phyloP scores from a whole-genome alignment of 2,797 vertebrate species.

The Toxotes lorentzi region DNA sequence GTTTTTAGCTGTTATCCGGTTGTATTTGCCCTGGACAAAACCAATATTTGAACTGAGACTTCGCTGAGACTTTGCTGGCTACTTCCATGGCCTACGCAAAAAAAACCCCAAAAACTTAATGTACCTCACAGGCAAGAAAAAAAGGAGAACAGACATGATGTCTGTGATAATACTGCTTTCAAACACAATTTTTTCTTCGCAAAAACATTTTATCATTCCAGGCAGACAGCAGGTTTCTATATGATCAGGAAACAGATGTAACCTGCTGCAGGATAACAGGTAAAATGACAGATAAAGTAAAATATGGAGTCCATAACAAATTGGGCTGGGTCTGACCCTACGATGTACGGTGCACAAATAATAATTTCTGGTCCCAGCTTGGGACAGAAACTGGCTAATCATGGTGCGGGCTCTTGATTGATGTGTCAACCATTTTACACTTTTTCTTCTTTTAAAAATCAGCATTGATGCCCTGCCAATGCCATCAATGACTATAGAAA shows the following conservation, averaged over 20 bases:
- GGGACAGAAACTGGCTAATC: neutral
- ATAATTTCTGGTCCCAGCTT: neutral
- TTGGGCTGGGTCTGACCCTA: neutral
- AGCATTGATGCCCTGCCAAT: neutral
- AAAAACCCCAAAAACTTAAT: neutral
- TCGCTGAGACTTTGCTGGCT: neutral
- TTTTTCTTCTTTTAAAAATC: neutral
- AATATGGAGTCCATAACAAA: neutral
- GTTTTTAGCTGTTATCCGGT: neutral
- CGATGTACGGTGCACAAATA: neutral
- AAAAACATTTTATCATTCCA: neutral
- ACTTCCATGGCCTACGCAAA: neutral
- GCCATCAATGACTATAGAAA: neutral
- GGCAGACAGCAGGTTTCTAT: neutral
- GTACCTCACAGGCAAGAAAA: neutral
- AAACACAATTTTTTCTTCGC: neutral
- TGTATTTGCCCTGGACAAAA: neutral
- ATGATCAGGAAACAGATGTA: neutral
- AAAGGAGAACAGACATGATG: neutral
- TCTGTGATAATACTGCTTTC: neutral
- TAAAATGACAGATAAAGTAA: neutral
- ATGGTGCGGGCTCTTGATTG: neutral
- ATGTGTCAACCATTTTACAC: neutral
- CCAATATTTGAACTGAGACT: conserved; percentile 4
- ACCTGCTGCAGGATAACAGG: conserved; percentile 4